Percentiles rank a stretch among this genome's conserved stretches.
phyloP scores from a whole-genome alignment of 2,888 invertebrate genomes.

The Himalopsyche kuldschensis region DNA sequence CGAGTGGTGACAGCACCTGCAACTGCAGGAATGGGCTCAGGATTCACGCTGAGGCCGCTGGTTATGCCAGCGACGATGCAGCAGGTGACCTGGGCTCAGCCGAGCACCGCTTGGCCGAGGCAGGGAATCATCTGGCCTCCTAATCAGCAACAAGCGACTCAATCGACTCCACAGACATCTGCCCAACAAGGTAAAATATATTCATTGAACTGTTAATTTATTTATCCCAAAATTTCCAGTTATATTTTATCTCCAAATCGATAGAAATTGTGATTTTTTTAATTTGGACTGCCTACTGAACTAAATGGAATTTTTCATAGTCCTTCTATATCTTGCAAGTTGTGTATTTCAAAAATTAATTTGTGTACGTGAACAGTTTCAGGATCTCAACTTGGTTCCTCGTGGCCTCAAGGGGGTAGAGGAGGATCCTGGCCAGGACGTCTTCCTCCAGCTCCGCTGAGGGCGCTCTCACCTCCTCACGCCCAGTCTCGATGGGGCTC shows the following conservation, averaged over 20 bases:
- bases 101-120: background rate
- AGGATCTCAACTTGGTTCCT: background rate
- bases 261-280: no score
- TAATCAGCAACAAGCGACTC: conserved; percentile 12
- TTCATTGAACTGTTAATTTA: no score
- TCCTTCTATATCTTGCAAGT: no score
- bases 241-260: no score
- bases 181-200: background rate
- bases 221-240: no score
- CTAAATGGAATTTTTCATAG: no score
- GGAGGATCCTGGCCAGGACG: conserved; percentile 33
- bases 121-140: background rate
- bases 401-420: conserved; percentile 4
- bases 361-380: background rate
- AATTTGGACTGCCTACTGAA: no score
- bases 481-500: conserved; percentile 6
- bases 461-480: conserved; percentile 27
- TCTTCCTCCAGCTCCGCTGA: conserved; percentile 24
- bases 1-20: conserved; percentile 36
- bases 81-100: background rate
- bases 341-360: no score
- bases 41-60: conserved; percentile 25
- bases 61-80: conserved; percentile 5
- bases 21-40: conserved; percentile 1
- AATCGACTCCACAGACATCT: background rate